Evolutionary conservation across 1,140 invertebrate genomes (phyloP), one percentile per base, ranked within the genome.

Genomic region (Bombus waltoni): DNA sequence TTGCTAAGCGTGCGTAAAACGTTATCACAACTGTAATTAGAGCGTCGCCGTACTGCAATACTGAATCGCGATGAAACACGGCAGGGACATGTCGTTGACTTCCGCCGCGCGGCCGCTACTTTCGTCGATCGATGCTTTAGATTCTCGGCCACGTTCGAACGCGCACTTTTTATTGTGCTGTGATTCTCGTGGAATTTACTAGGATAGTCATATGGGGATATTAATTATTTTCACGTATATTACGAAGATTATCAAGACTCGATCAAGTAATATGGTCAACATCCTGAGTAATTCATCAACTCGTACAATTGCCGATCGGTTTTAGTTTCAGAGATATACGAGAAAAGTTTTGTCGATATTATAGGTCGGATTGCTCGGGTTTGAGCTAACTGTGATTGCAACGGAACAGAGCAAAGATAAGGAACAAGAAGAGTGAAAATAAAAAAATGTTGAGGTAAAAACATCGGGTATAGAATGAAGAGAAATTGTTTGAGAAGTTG

Each of bases 1-100:
- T 82, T 82, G 81, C 80, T 75, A 85, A 89, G 87, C 90, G 87
- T 82, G 85, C 88, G 86, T 89, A 91, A 92, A 89, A 87, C 89
- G 88, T 88, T 92, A 91, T 92, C 91, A 82, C 85, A 59, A 13
- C 59, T 79, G 83, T 87, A 92, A 91, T 92, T 91, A 92, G 86
- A 91, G 86, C 87, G 84, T 90, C 89, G 87, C 86, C 88, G 80
- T 74, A 74, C 73, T 44, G 72, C 81, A 89, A 83, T 84, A 88
- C 87, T 88, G 85, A 86, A 85, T 82, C 80, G 72, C 72, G 79
- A 81, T 83, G 79, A 83, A 86, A 70, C 82, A 84, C 62, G 82
- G 82, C 44, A 57, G 38, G 57, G 79, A 89, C 86, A 57, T 65
- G 74, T 68, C 79, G 68, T 79, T 57, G 40, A 77, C 87, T 85